phyloP scores from a whole-genome alignment of 2,888 invertebrate species.

The Siphlonurus alternatus region DNA sequence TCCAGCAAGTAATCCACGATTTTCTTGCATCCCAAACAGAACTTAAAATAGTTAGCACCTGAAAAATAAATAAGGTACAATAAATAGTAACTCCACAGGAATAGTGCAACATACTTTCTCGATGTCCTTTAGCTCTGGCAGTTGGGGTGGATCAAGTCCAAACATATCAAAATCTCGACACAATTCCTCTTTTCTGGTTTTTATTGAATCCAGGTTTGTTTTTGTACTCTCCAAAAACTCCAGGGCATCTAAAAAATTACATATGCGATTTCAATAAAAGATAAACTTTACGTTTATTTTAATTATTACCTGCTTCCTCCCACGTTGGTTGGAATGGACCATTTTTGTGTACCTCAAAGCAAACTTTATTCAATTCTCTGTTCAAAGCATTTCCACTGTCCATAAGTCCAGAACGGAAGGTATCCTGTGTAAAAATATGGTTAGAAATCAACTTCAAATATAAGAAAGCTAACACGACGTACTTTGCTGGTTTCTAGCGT shows the following conservation, averaged over 20 bases:
- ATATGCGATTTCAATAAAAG: too few relatives aligned
- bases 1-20: neutral
- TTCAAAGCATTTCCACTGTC: neutral
- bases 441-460: neutral
- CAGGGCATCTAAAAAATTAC: neutral
- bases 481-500: slow-evolving; percentile 1
- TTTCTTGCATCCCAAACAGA: neutral
- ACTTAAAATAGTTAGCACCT: neutral
- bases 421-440: neutral
- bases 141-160: neutral
- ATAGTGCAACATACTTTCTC: too few relatives aligned
- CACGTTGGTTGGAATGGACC: neutral
- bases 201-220: neutral
- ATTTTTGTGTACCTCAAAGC: neutral
- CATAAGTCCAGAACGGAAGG: neutral
- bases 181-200: neutral
- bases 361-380: neutral
- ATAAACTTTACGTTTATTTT: too few relatives aligned
- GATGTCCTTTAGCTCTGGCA: neutral
- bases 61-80: neutral
- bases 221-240: neutral
- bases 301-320: neutral
- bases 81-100: too few relatives aligned
- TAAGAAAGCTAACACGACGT: too few relatives aligned
- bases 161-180: neutral